These are phyloP conservation scores for Lochmaea crataegi DNA, from an alignment of 2,888 invertebrate genomes.

Conservation along the genomic window DNA sequence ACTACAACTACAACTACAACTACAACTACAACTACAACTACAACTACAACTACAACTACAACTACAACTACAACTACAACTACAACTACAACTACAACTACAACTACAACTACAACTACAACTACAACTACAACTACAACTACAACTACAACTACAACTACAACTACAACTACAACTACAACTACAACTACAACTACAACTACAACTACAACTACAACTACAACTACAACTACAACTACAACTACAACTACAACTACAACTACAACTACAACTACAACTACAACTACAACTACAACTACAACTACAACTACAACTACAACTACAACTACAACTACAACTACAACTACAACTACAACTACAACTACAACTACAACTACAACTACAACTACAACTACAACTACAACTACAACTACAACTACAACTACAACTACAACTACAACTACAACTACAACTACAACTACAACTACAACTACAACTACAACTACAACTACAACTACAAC, in stretches of 20 bases:
- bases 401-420: conserved; percentile 29
- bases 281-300: conserved; percentile 28
- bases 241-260: neutral
- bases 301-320: conserved; percentile 30
- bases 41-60: conserved; percentile 32
- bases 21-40: conserved; percentile 21
- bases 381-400: conserved; percentile 32
- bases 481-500: too few species aligned
- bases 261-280: conserved; percentile 39
- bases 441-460: conserved; percentile 7
- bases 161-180: conserved; percentile 33
- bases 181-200: conserved; percentile 9
- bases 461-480: conserved; percentile 5
- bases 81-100: conserved; percentile 22
- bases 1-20: conserved; percentile 42
- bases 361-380: conserved; percentile 26
- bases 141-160: conserved; percentile 30
- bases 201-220: neutral
- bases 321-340: conserved; percentile 42
- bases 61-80: conserved; percentile 42
- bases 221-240: too few species aligned
- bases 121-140: conserved; percentile 35
- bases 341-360: conserved; percentile 27
- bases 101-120: conserved; percentile 27
- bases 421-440: conserved; percentile 37